Base-by-base conservation (phyloP, 2,113 vertebrate species). In the Larimichthys crocea region DNA sequence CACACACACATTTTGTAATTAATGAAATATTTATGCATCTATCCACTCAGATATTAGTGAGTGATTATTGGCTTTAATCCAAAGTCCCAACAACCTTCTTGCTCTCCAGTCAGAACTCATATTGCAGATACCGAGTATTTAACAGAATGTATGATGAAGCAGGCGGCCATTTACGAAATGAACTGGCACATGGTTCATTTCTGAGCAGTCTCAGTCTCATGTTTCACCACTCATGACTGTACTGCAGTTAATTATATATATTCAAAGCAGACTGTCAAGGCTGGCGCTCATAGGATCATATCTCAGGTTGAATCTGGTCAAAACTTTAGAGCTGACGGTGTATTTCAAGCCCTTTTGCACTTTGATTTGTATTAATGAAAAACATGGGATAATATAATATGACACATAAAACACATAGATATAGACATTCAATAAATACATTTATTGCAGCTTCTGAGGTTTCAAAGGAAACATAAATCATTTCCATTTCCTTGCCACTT, bases 161-260 rank as follows among this genome's bases (percentile, higher is more conserved):
- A 65, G 53, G 42, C 11, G 22, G 56, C 74, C 80, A 86, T 86
- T 90, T 87, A 71, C 10, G 1, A 86, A 91, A 90, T 91, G 61
- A 89, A 77, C 83, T 76, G 79, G 68, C 80, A 59, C 31, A 3
- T 67, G 52, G 61, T 64, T 76, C 50, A 60, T 74, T 78, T 62
- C 24, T 26, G 50, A 78, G 35, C 16, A 20, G 40, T 71, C 31
- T 31, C 31, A 31, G 31, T 31, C 31, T 35, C 59, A 78, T 71
- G 68, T 76, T 69, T 85, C 66, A 83, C 68, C 57, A 69, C 77
- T 74, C 3, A 59, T 64, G 52, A 48, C 15, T 35, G 0, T 60
- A 69, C 57, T 67, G 64, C 46, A 55, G 17, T 46, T 61, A 22
- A 53, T 2, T 78, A 29, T 46, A 29, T 46, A 40, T 56, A 53